Conservation (phyloP, 2,888 invertebrate genomes). For the Creontiades dilutus region DNA sequence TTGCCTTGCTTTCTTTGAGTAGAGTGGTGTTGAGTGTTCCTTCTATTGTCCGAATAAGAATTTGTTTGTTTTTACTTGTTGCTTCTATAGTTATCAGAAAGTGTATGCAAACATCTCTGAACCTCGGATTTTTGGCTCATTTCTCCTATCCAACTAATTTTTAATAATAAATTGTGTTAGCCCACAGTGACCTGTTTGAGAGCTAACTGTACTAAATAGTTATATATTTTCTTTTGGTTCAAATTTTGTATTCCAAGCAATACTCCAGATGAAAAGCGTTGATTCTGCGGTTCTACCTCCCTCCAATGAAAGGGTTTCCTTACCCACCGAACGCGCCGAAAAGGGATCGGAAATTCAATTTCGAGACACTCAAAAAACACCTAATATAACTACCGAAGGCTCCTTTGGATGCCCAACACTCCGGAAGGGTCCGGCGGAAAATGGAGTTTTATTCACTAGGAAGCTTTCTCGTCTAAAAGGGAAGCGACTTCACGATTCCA, state of each 20-base stretch:
- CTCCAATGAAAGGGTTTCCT: not conserved
- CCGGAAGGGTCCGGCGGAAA: not conserved
- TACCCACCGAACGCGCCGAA: not conserved
- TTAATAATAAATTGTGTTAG: too few species aligned
- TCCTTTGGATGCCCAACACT: not conserved
- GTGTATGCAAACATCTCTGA: too few species aligned
- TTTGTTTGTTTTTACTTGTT: too few species aligned
- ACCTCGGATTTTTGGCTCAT: too few species aligned
- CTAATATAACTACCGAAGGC: not conserved
- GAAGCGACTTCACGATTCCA: not conserved
- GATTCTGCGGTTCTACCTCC: not conserved
- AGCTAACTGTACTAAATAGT: not conserved
- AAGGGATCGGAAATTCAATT: conserved; percentile 33
- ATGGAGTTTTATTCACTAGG: conserved; percentile 28
- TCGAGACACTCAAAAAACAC: conserved; percentile 5
- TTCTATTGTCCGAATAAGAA: too few species aligned
- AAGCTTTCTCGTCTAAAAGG: not conserved
- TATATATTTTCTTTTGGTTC: not conserved
- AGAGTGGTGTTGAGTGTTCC: too few species aligned
- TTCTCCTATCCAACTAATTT: too few species aligned
- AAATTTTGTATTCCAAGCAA: not conserved
- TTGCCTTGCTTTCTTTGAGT: too few species aligned
- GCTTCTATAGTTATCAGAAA: too few species aligned
- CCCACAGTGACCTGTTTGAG: too few species aligned
- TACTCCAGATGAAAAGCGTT: not conserved